Evolutionary conservation across 1,140 invertebrate genomes (phyloP).

Genomic region (Drosophila sturtevanti): DNA sequence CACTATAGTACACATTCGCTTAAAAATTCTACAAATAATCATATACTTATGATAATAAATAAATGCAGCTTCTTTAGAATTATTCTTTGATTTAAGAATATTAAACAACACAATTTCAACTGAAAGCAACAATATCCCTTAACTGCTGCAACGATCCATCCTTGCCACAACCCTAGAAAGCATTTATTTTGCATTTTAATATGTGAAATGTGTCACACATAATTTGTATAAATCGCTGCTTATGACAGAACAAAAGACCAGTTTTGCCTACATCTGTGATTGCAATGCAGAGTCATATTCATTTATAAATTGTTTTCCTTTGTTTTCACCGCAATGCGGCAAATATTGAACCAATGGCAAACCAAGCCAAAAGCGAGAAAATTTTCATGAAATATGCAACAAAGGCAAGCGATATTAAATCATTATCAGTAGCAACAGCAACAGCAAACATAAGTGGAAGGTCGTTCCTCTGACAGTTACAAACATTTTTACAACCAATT

Average conservation of each 20-base stretch:
- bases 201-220: slow-evolving; percentile 29
- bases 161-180: background rate
- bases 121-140: background rate
- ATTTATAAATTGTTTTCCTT: slow-evolving; percentile 8
- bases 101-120: too few species aligned
- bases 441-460: slow-evolving; percentile 26
- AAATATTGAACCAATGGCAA: slow-evolving; percentile 33
- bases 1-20: too few species aligned
- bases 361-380: slow-evolving; percentile 19
- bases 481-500: slow-evolving; percentile 78
- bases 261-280: slow-evolving; percentile 28
- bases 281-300: slow-evolving; percentile 35
- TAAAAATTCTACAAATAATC: too few species aligned
- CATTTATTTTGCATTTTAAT: background rate
- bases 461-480: slow-evolving; percentile 66
- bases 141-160: background rate
- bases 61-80: background rate
- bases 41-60: too few species aligned
- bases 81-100: too few species aligned
- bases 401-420: slow-evolving; percentile 60
- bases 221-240: slow-evolving; percentile 37
- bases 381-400: slow-evolving; percentile 55
- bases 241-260: slow-evolving; percentile 25
- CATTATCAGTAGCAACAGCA: slow-evolving; percentile 49
- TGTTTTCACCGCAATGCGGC: slow-evolving; percentile 44